phyloP scores from a whole-genome alignment of 2,797 vertebrate genomes.

The Staurois parvus region DNA sequence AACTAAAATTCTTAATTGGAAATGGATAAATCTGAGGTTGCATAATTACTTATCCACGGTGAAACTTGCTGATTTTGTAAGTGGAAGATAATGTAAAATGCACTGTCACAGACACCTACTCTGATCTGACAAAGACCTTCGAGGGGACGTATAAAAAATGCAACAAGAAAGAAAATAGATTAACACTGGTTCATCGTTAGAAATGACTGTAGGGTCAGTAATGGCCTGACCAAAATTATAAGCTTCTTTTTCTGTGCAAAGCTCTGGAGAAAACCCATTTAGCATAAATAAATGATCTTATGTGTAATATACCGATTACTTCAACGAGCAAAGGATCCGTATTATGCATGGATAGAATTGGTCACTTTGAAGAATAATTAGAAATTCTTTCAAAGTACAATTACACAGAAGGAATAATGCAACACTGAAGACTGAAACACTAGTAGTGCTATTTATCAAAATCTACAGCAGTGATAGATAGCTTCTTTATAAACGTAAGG shows the following conservation, averaged over 20 bases:
- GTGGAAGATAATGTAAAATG: slow-evolving; percentile 59
- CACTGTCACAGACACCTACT: slow-evolving; percentile 51
- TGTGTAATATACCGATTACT: slow-evolving; percentile 56
- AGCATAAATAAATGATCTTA: slow-evolving; percentile 61
- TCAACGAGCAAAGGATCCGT: slow-evolving; percentile 42
- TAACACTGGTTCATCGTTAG: slow-evolving; percentile 59
- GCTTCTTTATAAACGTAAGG: too few species aligned
- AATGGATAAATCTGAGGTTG: slow-evolving; percentile 56
- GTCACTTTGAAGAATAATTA: slow-evolving; percentile 61
- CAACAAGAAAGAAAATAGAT: slow-evolving; percentile 58
- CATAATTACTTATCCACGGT: slow-evolving; percentile 51
- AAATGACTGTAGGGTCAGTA: slow-evolving; percentile 58
- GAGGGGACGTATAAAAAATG: slow-evolving; percentile 55
- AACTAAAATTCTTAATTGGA: slow-evolving; percentile 48
- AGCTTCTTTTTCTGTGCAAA: slow-evolving; percentile 56
- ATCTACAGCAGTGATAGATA: not conserved
- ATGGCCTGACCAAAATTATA: slow-evolving; percentile 61
- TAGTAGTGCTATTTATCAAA: slow-evolving; percentile 25
- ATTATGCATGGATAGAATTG: slow-evolving; percentile 48
- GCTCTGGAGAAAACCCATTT: slow-evolving; percentile 60
- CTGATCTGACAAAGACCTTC: slow-evolving; percentile 55
- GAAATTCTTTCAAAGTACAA: slow-evolving; percentile 41
- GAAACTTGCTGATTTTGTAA: slow-evolving; percentile 55
- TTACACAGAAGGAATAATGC: slow-evolving; percentile 22
- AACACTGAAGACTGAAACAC: slow-evolving; percentile 2